Percentiles rank a stretch among this genome's conserved stretches.
These are phyloP conservation scores for Cryptoblepharus egeriae DNA, from an alignment of 2,797 vertebrate species.

Conservation along the genomic window DNA sequence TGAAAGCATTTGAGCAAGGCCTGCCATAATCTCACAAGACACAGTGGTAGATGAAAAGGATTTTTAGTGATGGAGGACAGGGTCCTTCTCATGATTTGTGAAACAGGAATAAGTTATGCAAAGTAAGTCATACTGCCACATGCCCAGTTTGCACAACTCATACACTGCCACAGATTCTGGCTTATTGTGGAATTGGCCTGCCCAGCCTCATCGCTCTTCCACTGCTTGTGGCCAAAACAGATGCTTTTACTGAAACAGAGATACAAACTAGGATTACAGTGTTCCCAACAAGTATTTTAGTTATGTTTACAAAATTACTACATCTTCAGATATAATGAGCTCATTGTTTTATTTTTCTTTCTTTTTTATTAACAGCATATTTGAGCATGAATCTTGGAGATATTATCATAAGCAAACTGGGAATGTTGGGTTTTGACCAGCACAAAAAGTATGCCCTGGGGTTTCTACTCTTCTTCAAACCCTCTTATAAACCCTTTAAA, in stretches of 20 bases:
- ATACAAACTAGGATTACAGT: conserved; percentile 3
- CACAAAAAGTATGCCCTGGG: conserved; percentile 26
- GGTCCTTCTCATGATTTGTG: background rate
- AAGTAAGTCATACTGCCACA: background rate
- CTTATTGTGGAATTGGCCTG: background rate
- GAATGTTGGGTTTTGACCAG: conserved; percentile 1
- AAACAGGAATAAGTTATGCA: background rate
- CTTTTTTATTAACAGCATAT: conserved; percentile 14
- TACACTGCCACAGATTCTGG: background rate
- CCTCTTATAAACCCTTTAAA: conserved; percentile 26
- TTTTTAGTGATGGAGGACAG: background rate
- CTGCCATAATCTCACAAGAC: background rate
- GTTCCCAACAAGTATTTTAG: background rate
- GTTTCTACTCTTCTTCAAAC: background rate
- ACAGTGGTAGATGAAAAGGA: background rate
- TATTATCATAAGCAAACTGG: conserved; percentile 23
- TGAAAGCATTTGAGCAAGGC: background rate
- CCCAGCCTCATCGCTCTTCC: background rate
- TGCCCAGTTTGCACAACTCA: background rate
- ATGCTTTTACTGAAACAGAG: background rate
- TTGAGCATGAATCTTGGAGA: conserved; percentile 16
- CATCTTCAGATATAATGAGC: background rate
- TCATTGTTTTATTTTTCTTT: background rate
- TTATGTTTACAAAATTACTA: background rate
- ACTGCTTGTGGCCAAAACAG: background rate